Base-by-base conservation (phyloP, 2,113 vertebrate species). In the Eptesicus fuscus region DNA sequence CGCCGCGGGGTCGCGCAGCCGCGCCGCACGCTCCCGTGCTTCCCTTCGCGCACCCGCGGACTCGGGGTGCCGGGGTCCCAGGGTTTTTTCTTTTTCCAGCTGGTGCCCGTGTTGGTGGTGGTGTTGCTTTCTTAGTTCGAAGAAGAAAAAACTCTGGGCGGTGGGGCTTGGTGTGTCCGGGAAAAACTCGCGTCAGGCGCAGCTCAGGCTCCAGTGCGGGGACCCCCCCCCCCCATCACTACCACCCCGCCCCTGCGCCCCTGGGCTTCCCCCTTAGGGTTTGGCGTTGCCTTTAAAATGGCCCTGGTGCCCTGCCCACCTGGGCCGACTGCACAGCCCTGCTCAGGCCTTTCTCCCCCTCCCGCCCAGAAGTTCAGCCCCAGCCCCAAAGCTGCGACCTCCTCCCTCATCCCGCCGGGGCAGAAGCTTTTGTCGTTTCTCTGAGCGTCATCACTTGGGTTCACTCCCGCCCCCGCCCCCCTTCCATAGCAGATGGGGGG, bases 141-240 rank as follows among this genome's bases (percentile, higher is more conserved):
- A 97, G 97, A 90, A 97, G 97, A 95, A 93, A 97, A 96, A 97
- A 96, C 97, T 93, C 92, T 51, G 35, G 92, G 96, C 90, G 80
- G 95, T 83, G 97, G 96, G 96, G 69, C 96, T 95, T 98, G 98
- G 97, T 28, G 96, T 97, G 97, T 95, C 97, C 9, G 96, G 94
- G 97, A 97, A 97, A 98, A 96, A 97, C 30, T 91, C 94, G 65
- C 91, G 93, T 83, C 95, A 86, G 97, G 95, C 95, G 89, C 91
- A 96, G 98, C 47, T 49, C 47, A 6, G 2, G 78, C 82, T 61
- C 40, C 23, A 32, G 61, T 28, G 49, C 65, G n/a, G n/a, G 90
- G 42, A 70, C 16, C 51, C 51, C 7, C 42, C 51, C 51, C 17
- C 13, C 53, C 20, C 20, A 56, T 56, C 53, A 22, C 53, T 23